These are phyloP conservation scores for Triplophysa bombifrons DNA, from an alignment of 2,797 vertebrate genomes.

Conservation along the genomic window DNA sequence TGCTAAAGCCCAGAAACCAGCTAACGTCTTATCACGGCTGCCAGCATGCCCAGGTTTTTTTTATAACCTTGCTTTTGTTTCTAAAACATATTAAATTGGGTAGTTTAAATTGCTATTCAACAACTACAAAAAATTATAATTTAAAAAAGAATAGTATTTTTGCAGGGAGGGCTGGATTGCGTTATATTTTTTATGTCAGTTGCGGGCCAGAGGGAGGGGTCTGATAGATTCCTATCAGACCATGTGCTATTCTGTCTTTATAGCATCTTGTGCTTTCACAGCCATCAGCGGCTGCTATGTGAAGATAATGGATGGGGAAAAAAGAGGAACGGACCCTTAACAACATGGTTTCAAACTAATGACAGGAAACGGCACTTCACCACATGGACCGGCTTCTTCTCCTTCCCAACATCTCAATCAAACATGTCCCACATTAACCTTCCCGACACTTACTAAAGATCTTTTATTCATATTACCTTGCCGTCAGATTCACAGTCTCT, in stretches of 20 bases:
- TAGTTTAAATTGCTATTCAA: too few relatives aligned
- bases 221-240: slow-evolving; percentile 25
- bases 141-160: too few relatives aligned
- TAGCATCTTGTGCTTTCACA: slow-evolving; percentile 41
- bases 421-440: slow-evolving; percentile 48
- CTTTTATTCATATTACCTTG: slow-evolving; percentile 32
- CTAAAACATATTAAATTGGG: too few relatives aligned
- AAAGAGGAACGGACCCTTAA: slow-evolving; percentile 26
- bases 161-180: too few relatives aligned
- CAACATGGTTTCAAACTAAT: slow-evolving; percentile 28
- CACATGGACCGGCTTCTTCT: slow-evolving; percentile 11
- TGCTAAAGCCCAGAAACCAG: too few relatives aligned
- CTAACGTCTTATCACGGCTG: too few relatives aligned
- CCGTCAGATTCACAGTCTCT: slow-evolving; percentile 33
- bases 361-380: slow-evolving; percentile 21
- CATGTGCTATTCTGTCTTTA: slow-evolving; percentile 16
- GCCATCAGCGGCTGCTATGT: slow-evolving; percentile 38
- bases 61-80: too few relatives aligned
- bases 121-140: too few relatives aligned
- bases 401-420: slow-evolving; percentile 55
- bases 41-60: too few relatives aligned
- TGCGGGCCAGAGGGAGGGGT: too few relatives aligned
- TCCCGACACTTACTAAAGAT: slow-evolving; percentile 40
- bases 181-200: too few relatives aligned
- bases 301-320: slow-evolving; percentile 36